Base-by-base conservation (phyloP, 2,113 vertebrate genomes). In the Trachemys scripta region DNA sequence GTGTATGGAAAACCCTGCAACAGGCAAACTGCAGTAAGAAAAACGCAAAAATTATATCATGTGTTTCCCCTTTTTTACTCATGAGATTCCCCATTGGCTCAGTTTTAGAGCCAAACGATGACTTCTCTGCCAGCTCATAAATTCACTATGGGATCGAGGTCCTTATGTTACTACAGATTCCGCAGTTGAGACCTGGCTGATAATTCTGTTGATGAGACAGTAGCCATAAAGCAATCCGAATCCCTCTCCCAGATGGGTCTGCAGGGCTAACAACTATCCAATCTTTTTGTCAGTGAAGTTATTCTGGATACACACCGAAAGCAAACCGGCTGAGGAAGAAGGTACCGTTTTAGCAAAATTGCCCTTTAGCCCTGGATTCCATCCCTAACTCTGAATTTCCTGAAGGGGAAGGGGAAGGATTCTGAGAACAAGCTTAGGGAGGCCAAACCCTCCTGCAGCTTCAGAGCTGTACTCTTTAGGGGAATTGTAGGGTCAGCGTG, bases 161-260 rank as follows among this genome's bases (percentile, higher is more conserved):
- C 95, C 91, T 93, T 91, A 59, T 47, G 27, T 42, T 59, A 16
- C 80, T 87, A 93, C 92, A 94, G 89, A 89, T 95, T 25, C 92
- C 88, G 87, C 85, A 91, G 96, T 92, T 92, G 86, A 76, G 95
- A 84, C 85, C 91, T 47, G 85, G 96, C 87, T 95, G 95, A 96
- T 91, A 96, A 90, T 92, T 93, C 91, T 92, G 95, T 96, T 96
- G 97, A 92, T 94, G 91, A 94, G 88, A 88, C 75, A 81, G 59
- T 75, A 59, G 79, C 89, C 90, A 59, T 88, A 93, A 95, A 97
- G 91, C 90, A 95, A 92, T 89, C 69, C 81, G 72, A 93, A 88
- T 97, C 96, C 79, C 53, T 97, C 75, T 89, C 78, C 85, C 65
- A 93, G 95, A 97, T 79, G 50, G 75, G 90, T 97, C 82, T 85